phyloP scores from a whole-genome alignment of 2,113 vertebrate species.

The Pseudolaguvia tuberculata region DNA sequence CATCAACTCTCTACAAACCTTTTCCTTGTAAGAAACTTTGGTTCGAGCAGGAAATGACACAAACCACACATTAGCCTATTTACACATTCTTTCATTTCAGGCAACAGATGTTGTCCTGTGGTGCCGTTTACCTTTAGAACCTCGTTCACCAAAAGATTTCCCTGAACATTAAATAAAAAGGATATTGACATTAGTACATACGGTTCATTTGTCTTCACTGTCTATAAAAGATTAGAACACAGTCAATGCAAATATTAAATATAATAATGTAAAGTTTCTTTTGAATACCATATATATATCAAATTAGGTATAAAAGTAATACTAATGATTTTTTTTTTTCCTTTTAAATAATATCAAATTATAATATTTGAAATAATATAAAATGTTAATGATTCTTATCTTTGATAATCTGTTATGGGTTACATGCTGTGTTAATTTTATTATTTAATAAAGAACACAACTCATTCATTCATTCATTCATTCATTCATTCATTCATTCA shows the following conservation, averaged over 20 bases:
- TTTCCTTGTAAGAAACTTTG: constrained; percentile 6
- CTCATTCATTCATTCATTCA: background rate
- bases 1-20: constrained; percentile 1
- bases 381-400: background rate
- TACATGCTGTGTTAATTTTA: background rate
- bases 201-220: background rate
- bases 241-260: too few relatives aligned
- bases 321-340: too few relatives aligned
- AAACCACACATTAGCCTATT: constrained; percentile 21
- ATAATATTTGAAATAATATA: too few relatives aligned
- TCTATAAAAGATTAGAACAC: background rate
- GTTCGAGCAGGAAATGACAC: constrained; percentile 13
- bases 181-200: background rate
- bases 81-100: constrained; percentile 18
- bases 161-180: background rate
- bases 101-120: constrained; percentile 30
- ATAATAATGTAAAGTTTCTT: too few relatives aligned
- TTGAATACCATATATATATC: too few relatives aligned
- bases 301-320: too few relatives aligned
- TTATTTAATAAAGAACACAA: background rate
- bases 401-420: background rate
- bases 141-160: background rate
- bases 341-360: too few relatives aligned
- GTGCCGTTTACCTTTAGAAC: background rate
- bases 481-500: too few relatives aligned